These are phyloP conservation scores for Theocolax elegans DNA, from an alignment of 1,140 invertebrate species.

Conservation along the genomic window DNA sequence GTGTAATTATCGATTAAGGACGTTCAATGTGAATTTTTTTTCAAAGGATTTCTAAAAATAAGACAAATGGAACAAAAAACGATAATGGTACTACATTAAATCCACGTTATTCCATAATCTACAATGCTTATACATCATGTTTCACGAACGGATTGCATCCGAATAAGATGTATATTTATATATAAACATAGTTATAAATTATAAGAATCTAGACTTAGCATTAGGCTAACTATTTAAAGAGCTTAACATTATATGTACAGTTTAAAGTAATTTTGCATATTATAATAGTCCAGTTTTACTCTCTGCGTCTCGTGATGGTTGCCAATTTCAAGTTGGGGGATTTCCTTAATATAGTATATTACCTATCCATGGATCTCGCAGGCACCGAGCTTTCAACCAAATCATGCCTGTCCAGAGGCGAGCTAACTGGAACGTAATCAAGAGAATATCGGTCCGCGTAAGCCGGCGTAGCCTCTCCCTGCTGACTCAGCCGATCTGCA, in stretches of 20 bases:
- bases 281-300: conserved; percentile 12
- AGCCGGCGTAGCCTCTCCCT: conserved; percentile 60
- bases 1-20: conserved; percentile 1
- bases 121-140: conserved; percentile 44
- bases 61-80: conserved; percentile 18
- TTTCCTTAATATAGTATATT: conserved; percentile 51
- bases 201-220: conserved; percentile 52
- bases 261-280: conserved; percentile 34
- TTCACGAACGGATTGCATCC: conserved; percentile 38
- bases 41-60: conserved; percentile 1
- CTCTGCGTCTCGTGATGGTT: conserved; percentile 8
- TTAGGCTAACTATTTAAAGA: conserved; percentile 46
- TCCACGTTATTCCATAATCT: conserved; percentile 42
- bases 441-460: conserved; percentile 60
- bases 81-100: conserved; percentile 22
- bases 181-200: conserved; percentile 53
- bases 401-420: conserved; percentile 64
- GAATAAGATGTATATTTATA: conserved; percentile 36
- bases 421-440: conserved; percentile 59
- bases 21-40: conserved; percentile 4
- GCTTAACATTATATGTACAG: conserved; percentile 52
- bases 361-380: conserved; percentile 60
- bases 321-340: neutral
- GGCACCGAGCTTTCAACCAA: conserved; percentile 63
- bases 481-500: conserved; percentile 50